Evolutionary conservation across 1,140 invertebrate species (phyloP).

Genomic region (Zaprionus tsacasi): DNA sequence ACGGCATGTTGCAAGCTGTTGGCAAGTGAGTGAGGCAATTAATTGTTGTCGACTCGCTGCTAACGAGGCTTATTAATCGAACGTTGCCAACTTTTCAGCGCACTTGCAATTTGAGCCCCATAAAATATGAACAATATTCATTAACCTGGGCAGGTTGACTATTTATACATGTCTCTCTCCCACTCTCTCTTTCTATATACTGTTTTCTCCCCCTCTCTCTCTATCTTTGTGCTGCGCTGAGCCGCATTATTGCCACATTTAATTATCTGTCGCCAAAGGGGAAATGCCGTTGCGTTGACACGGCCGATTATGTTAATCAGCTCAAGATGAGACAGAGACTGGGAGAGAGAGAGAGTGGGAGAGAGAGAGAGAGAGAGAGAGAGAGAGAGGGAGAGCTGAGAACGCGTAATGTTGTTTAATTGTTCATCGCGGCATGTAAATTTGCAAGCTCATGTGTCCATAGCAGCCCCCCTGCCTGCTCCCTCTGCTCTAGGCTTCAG

Average conservation of each 20-base stretch:
- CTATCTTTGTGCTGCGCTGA: constrained; percentile 8
- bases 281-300: constrained; percentile 65
- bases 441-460: constrained; percentile 52
- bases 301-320: constrained; percentile 75
- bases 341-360: neutral
- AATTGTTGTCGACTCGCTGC: constrained; percentile 51
- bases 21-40: constrained; percentile 38
- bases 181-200: too few relatives aligned
- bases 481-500: neutral
- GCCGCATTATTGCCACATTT: constrained; percentile 61
- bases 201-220: neutral
- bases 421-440: constrained; percentile 67
- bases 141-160: constrained; percentile 11
- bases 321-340: constrained; percentile 22
- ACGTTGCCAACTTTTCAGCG: constrained; percentile 47
- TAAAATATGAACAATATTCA: constrained; percentile 58
- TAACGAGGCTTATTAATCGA: constrained; percentile 71
- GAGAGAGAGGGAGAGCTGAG: neutral
- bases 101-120: constrained; percentile 44
- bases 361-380: neutral
- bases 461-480: neutral
- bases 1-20: constrained; percentile 31
- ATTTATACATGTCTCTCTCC: neutral
- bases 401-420: constrained; percentile 65
- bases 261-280: constrained; percentile 64